phyloP scores from a whole-genome alignment of 2,888 invertebrate species.

The Gibbula magus region DNA sequence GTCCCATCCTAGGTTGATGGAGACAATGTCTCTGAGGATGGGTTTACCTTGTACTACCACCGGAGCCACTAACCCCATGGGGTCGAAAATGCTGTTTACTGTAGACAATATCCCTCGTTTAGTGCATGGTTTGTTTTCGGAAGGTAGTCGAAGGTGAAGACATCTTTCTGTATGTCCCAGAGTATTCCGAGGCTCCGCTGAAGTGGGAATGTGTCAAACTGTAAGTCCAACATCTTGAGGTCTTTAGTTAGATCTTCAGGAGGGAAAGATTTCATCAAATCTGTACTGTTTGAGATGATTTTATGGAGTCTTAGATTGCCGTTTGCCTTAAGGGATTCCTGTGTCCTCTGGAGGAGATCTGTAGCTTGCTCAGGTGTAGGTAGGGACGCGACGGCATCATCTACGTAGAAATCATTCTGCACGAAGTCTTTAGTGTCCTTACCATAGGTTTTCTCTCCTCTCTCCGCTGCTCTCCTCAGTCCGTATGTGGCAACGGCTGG shows the following conservation, averaged over 20 bases:
- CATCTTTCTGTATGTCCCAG: conserved; percentile 43
- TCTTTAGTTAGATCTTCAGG: conserved; percentile 38
- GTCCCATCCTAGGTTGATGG: conserved; percentile 45
- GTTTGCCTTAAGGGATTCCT: conserved; percentile 23
- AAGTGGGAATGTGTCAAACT: no score
- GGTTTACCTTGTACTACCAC: conserved; percentile 44
- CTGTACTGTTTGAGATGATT: conserved; percentile 42
- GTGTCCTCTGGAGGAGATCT: conserved; percentile 38
- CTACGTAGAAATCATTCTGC: conserved; percentile 43
- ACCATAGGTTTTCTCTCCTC: no score
- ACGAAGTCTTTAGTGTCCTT: conserved; percentile 32
- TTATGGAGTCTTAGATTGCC: conserved; percentile 44
- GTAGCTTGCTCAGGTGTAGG: conserved; percentile 27
- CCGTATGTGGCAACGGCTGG: conserved; percentile 43
- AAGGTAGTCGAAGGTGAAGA: conserved; percentile 37
- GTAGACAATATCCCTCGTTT: conserved; percentile 40
- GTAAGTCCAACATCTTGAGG: conserved; percentile 37
- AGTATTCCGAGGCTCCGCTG: conserved; percentile 44
- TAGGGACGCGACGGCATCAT: conserved; percentile 39
- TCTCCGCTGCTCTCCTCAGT: conserved; percentile 36
- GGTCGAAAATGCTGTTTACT: conserved; percentile 46
- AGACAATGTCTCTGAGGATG: conserved; percentile 41
- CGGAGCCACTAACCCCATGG: conserved; percentile 46
- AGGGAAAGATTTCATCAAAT: conserved; percentile 42
- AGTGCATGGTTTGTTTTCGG: no score